Percentiles rank a stretch among this genome's conserved stretches.
Evolutionary conservation across 2,797 vertebrate genomes (phyloP).

Genomic region (Crax fasciolata): DNA sequence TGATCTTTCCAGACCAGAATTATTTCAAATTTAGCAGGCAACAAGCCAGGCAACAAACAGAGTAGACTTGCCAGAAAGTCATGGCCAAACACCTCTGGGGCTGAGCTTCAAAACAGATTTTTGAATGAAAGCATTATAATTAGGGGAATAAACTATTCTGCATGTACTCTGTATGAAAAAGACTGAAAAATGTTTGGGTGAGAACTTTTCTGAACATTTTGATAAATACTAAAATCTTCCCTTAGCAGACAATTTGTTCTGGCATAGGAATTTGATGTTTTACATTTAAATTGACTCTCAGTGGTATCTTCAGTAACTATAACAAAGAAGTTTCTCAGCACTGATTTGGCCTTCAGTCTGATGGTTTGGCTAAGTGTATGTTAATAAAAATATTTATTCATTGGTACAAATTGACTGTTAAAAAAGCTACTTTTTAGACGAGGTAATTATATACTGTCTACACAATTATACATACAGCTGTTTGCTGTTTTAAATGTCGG

Average conservation of each 20-base stretch:
- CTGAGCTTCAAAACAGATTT: background rate
- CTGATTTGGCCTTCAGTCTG: background rate
- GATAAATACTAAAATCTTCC: background rate
- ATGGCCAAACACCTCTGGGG: background rate
- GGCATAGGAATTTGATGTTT: background rate
- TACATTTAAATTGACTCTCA: background rate
- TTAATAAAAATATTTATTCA: constrained; percentile 25
- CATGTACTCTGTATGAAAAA: background rate
- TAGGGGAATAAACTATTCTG: background rate
- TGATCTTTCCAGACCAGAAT: background rate
- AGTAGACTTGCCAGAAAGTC: background rate
- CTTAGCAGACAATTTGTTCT: background rate
- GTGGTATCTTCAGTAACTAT: background rate
- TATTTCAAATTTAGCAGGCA: background rate
- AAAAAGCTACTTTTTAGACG: background rate
- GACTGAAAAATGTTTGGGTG: background rate
- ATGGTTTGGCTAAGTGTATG: background rate
- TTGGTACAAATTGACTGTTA: background rate
- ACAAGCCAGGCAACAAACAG: background rate
- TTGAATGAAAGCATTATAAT: background rate
- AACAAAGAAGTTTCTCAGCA: background rate
- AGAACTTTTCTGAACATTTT: background rate
- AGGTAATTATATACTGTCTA: background rate
- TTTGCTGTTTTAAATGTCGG: background rate
- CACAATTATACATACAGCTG: background rate